A percentile compares a stretch with the other conserved stretches of the same genome.
Evolutionary conservation across 2,888 invertebrate genomes (phyloP).

Genomic region (Drosophila eohydei): DNA sequence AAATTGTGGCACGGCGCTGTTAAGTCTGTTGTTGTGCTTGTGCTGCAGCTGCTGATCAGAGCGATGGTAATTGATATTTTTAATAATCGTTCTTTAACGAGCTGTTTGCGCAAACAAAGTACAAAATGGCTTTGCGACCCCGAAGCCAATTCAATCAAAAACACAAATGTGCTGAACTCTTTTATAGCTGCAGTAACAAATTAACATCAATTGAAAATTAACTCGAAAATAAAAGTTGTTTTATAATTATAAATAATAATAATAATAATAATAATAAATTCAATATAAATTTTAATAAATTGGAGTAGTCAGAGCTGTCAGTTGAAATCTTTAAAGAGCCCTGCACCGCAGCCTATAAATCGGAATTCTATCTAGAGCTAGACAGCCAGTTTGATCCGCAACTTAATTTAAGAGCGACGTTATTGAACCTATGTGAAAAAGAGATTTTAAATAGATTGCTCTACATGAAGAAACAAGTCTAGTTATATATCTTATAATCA

Average conservation of each 20-base stretch:
- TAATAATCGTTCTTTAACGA: conserved; percentile 22
- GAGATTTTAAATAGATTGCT: no score
- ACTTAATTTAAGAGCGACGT: no score
- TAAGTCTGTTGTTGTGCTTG: conserved; percentile 28
- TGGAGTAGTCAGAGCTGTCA: no score
- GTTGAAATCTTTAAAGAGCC: no score
- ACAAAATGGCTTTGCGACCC: neutral
- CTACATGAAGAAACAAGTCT: no score
- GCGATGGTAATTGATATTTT: conserved; percentile 38
- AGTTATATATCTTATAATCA: no score
- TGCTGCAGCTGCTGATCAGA: neutral
- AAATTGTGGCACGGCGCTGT: conserved; percentile 25
- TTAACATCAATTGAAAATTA: conserved; percentile 8
- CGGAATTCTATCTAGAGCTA: no score
- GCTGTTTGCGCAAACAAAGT: neutral
- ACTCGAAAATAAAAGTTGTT: neutral
- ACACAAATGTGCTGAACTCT: conserved; percentile 17
- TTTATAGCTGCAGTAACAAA: conserved; percentile 19
- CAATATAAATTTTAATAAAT: no score
- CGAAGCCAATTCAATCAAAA: conserved; percentile 28
- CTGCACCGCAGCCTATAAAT: no score
- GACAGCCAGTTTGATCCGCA: no score
- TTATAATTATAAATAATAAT: no score
- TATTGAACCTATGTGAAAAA: no score
- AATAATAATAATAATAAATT: conserved; percentile 15